Percentiles rank a stretch among this genome's conserved stretches.
Conservation (phyloP, 2,888 invertebrate genomes). For the Adelphocoris suturalis region DNA sequence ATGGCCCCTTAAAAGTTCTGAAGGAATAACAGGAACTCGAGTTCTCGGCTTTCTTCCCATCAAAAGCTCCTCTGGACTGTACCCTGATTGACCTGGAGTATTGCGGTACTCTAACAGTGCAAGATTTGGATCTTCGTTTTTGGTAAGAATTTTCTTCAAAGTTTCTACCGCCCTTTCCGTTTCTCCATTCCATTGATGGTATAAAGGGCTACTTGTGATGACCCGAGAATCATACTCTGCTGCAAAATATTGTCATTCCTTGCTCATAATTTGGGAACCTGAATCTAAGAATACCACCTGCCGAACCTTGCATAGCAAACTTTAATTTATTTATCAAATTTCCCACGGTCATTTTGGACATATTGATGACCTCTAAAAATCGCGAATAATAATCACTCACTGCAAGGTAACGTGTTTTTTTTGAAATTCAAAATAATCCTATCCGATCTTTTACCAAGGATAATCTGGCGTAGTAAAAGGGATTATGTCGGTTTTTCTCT, state of each 20-base stretch:
- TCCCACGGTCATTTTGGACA: not conserved
- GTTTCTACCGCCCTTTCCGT: conserved; percentile 28
- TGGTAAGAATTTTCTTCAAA: conserved; percentile 26
- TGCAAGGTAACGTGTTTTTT: not conserved
- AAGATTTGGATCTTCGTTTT: conserved; percentile 1
- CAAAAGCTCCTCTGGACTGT: not conserved
- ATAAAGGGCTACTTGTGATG: not conserved
- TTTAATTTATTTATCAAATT: not conserved
- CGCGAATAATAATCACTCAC: not conserved
- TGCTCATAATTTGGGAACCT: conserved; percentile 23
- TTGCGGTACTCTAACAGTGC: not conserved
- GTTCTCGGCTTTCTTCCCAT: not conserved
- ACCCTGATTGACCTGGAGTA: not conserved
- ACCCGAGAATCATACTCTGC: not conserved
- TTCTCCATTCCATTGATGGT: conserved; percentile 47
- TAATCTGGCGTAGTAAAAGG: not conserved
- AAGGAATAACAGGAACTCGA: not conserved
- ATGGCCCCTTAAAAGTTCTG: too few species aligned
- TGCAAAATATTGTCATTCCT: conserved; percentile 3
- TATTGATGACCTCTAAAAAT: not conserved
- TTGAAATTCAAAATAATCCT: conserved; percentile 5
- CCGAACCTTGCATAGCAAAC: not conserved
- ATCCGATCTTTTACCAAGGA: not conserved
- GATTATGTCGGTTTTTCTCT: not conserved
- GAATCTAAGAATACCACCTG: conserved; percentile 37